These are phyloP conservation scores for Melinaea marsaeus DNA, from an alignment of 2,888 invertebrate species.

Conservation along the genomic window DNA sequence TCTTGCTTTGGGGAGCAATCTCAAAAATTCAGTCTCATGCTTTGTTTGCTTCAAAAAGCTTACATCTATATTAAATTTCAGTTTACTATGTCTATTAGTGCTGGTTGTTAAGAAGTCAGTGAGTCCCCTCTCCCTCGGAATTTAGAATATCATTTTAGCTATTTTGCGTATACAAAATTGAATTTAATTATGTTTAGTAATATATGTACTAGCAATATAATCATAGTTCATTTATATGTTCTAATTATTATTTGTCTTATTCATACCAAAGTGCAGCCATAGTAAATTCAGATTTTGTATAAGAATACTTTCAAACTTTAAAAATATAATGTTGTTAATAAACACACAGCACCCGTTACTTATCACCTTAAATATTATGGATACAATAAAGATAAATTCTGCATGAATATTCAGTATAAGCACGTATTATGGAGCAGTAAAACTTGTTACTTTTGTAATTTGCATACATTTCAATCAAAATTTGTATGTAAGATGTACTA, in stretches of 20 bases:
- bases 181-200: too few species aligned
- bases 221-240: too few species aligned
- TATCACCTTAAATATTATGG: conserved; percentile 1
- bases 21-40: too few species aligned
- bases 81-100: too few species aligned
- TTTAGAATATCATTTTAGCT: too few species aligned
- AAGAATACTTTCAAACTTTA: background rate
- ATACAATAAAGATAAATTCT: conserved; percentile 4
- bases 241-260: background rate
- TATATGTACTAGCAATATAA: too few species aligned
- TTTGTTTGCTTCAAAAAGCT: too few species aligned
- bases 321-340: conserved; percentile 1
- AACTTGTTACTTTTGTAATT: background rate
- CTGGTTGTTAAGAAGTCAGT: too few species aligned
- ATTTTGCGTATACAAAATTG: too few species aligned
- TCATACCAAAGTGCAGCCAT: background rate
- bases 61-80: too few species aligned
- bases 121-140: background rate
- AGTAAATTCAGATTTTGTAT: background rate
- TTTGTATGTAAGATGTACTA: too few species aligned
- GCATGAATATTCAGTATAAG: conserved; percentile 1
- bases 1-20: too few species aligned
- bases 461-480: background rate
- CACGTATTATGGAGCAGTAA: conserved; percentile 5
- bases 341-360: conserved; percentile 3